A percentile compares a stretch with the other conserved stretches of the same genome.
Conservation (phyloP, 1,140 invertebrate genomes). For the Cydia splendana region DNA sequence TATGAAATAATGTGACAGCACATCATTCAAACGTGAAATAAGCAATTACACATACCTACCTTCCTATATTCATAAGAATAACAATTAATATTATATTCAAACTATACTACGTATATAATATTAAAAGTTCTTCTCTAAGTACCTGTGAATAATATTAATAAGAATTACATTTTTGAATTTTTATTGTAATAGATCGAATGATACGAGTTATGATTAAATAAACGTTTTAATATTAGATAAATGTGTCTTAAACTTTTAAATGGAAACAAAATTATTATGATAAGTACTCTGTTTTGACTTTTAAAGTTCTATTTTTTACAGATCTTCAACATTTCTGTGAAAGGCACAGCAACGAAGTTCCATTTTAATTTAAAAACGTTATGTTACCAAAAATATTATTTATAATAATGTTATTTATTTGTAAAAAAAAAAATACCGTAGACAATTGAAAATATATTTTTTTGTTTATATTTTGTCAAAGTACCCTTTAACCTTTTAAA, state of each 20-base stretch:
- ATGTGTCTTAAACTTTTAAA: conserved; percentile 29
- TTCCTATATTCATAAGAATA: not conserved
- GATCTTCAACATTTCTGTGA: not conserved
- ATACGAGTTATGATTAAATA: conserved; percentile 19
- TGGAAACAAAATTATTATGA: conserved; percentile 7
- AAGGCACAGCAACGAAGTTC: conserved; percentile 1
- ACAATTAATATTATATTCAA: conserved; percentile 6
- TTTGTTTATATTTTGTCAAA: no score
- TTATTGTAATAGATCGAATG: conserved; percentile 23
- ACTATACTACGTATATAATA: not conserved
- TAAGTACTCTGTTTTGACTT: not conserved
- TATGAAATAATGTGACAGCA: not conserved
- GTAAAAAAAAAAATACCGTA: not conserved
- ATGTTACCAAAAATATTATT: conserved; percentile 1
- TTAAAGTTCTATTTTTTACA: conserved; percentile 9
- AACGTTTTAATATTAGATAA: conserved; percentile 22
- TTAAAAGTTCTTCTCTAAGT: conserved; percentile 6
- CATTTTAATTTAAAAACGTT: not conserved
- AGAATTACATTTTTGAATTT: conserved; percentile 16
- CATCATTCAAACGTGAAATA: conserved; percentile 50
- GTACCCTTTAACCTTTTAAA: no score
- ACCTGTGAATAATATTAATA: conserved; percentile 11
- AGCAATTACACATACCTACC: conserved; percentile 37
- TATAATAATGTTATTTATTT: not conserved
- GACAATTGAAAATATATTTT: no score